phyloP scores from a whole-genome alignment of 2,113 vertebrate genomes.

The Tupaia tana region DNA sequence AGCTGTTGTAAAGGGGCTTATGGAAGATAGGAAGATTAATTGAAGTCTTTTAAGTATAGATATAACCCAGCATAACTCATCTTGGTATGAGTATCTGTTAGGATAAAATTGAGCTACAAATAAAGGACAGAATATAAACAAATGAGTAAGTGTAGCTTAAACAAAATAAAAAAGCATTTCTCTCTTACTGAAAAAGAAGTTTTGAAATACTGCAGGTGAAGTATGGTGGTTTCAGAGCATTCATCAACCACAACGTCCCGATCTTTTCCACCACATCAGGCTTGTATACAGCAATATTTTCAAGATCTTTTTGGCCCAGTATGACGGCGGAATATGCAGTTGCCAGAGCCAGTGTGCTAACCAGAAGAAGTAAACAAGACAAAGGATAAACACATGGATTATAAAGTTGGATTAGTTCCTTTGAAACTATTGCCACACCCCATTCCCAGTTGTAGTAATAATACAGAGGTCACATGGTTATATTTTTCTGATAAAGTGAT shows the following conservation, averaged over 20 bases:
- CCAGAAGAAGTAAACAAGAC: background rate
- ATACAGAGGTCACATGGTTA: background rate
- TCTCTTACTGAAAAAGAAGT: background rate
- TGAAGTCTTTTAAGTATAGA: background rate
- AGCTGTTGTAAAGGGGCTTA: background rate
- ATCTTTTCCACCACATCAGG: background rate
- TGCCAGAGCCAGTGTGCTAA: background rate
- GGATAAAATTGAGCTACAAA: background rate
- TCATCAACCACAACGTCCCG: background rate
- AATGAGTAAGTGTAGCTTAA: background rate
- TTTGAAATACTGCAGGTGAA: background rate
- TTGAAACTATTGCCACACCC: background rate
- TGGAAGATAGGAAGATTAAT: background rate
- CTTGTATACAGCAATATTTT: background rate
- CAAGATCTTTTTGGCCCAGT: accelerated
- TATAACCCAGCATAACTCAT: background rate
- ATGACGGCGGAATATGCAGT: background rate
- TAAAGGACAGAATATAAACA: background rate
- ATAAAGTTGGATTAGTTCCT: background rate
- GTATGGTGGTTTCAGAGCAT: background rate
- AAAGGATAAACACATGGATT: background rate
- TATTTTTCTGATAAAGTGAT: background rate
- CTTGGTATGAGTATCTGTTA: background rate
- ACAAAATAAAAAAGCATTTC: background rate
- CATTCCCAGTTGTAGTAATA: background rate